A percentile compares a stretch with the other conserved stretches of the same genome.
These are phyloP conservation scores for Musca domestica DNA, from an alignment of 1,140 invertebrate species.

Conservation along the genomic window DNA sequence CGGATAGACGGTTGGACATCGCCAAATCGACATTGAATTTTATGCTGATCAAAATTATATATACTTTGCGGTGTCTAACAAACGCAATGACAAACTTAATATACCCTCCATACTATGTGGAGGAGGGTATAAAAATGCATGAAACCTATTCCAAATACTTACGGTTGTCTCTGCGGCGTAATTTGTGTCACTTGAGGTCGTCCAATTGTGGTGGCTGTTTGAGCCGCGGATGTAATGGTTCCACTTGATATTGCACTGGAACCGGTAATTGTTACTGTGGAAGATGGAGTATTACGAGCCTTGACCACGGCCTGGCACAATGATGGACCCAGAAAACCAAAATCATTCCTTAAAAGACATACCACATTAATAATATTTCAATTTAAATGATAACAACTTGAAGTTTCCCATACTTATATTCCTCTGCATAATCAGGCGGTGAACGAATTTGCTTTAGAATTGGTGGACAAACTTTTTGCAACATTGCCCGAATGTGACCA, in stretches of 20 bases:
- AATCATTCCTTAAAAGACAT: conserved; percentile 61
- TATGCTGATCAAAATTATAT: too few species aligned
- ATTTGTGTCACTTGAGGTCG: conserved; percentile 32
- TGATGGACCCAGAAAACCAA: conserved; percentile 80
- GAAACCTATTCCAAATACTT: conserved; percentile 20
- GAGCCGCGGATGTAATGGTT: conserved; percentile 53
- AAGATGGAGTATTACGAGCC: conserved; percentile 63
- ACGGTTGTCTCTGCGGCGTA: conserved; percentile 39
- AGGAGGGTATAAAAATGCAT: too few species aligned
- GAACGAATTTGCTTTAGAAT: conserved; percentile 76
- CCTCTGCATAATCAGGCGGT: conserved; percentile 80
- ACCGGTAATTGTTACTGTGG: conserved; percentile 52
- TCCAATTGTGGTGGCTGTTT: conserved; percentile 47
- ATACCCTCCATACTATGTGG: too few species aligned
- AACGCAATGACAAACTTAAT: too few species aligned
- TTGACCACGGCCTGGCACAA: conserved; percentile 81
- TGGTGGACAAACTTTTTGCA: conserved; percentile 85
- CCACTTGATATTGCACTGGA: conserved; percentile 48
- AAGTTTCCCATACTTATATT: conserved; percentile 67
- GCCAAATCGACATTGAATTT: too few species aligned
- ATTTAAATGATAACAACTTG: conserved; percentile 12
- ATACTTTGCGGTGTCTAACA: too few species aligned
- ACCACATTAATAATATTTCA: too few species aligned
- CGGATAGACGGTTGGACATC: too few species aligned
- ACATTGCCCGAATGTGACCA: conserved; percentile 84